Percentiles rank a stretch among this genome's conserved stretches.
Conservation (phyloP, 2,888 invertebrate species). For the Dryobotodes eremita region DNA sequence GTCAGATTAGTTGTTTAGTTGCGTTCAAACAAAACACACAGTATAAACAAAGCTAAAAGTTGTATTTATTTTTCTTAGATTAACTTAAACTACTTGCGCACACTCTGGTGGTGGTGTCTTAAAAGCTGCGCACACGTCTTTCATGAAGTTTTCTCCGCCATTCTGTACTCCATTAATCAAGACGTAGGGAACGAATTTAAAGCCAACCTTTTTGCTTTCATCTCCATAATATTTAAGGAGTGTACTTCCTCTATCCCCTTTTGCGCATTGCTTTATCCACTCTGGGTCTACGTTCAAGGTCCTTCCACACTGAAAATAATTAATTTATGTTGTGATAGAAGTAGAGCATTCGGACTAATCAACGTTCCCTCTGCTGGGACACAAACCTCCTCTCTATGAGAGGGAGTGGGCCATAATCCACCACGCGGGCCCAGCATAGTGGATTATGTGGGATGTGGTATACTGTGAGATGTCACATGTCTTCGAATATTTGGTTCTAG, state of each 20-base stretch:
- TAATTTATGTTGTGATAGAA: background rate
- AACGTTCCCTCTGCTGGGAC: background rate
- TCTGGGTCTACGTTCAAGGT: slow-evolving; percentile 66
- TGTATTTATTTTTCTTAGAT: slow-evolving; percentile 13
- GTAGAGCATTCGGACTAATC: background rate
- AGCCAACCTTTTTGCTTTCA: slow-evolving; percentile 69
- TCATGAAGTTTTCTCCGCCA: slow-evolving; percentile 66
- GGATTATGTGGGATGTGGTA: too few species aligned
- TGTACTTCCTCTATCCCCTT: slow-evolving; percentile 66
- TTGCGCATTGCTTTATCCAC: slow-evolving; percentile 77
- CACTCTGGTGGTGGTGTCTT: slow-evolving; percentile 73
- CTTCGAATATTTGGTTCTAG: background rate
- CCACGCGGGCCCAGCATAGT: too few species aligned
- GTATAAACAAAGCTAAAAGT: too few species aligned
- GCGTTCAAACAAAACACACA: too few species aligned
- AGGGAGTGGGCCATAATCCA: too few species aligned
- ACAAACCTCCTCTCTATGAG: background rate
- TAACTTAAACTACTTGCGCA: background rate
- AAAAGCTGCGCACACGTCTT: slow-evolving; percentile 75
- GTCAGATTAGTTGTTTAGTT: background rate
- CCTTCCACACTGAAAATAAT: slow-evolving; percentile 76
- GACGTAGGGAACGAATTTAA: slow-evolving; percentile 72
- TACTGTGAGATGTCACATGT: too few species aligned
- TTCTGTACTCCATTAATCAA: slow-evolving; percentile 73
- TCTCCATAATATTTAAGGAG: slow-evolving; percentile 74